Evolutionary conservation across 2,113 vertebrate species (phyloP).

Genomic region (Sceloporus undulatus): DNA sequence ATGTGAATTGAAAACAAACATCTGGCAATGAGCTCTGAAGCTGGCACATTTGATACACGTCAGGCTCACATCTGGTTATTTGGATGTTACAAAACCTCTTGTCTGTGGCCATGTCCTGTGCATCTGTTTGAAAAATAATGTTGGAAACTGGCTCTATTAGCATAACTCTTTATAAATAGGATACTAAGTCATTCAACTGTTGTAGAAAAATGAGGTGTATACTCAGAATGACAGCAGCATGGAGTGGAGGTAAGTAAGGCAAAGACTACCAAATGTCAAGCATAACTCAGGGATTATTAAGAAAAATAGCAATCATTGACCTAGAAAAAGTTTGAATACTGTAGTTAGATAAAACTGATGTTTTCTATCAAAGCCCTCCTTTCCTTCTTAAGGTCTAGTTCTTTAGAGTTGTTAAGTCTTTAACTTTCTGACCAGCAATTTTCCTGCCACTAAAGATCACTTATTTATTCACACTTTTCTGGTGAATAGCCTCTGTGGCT

Average conservation of each 20-base stretch:
- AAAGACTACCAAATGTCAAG: not conserved
- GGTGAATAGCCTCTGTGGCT: not conserved
- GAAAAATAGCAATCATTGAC: not conserved
- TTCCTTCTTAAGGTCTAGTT: not conserved
- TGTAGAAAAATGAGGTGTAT: not conserved
- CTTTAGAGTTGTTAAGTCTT: not conserved
- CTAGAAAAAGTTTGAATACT: not conserved
- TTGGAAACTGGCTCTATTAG: not conserved
- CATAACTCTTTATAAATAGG: not conserved
- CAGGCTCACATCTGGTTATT: not conserved
- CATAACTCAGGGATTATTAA: not conserved
- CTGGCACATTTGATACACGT: not conserved
- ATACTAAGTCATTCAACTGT: not conserved
- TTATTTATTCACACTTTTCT: not conserved
- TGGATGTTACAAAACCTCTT: not conserved
- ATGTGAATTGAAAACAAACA: not conserved
- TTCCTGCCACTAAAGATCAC: not conserved
- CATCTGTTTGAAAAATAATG: not conserved
- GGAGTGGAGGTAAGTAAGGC: not conserved
- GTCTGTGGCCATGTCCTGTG: not conserved
- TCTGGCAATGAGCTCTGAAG: not conserved
- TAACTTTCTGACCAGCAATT: not conserved
- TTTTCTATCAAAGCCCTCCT: not conserved
- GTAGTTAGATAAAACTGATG: not conserved
- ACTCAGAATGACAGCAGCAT: not conserved